Evolutionary conservation across 1,140 invertebrate species (phyloP), one percentile per base, ranked within the genome.

Genomic region (Heterodera schachtii): DNA sequence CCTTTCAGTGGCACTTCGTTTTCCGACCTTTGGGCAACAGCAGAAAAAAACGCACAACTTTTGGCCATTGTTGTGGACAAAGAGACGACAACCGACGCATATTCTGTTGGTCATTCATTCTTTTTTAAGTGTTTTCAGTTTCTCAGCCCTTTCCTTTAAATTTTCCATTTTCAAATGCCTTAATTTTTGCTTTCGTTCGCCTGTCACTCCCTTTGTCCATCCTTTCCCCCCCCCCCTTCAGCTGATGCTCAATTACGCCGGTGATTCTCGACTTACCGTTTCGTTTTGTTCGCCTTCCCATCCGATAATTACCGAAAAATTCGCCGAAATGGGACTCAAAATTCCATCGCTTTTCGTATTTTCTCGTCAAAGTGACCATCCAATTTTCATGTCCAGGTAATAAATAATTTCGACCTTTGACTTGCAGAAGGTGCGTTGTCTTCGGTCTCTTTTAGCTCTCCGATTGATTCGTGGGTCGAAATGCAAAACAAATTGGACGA

Each of bases 161-260:
- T 49, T 49, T 49, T 49, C 9, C 47, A n/a, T n/a, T n/a, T n/a
- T n/a, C n/a, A n/a, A n/a, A n/a, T 49, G 47, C 4, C 47, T 49
- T 49, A 49, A 49, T 6, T 49, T 49, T 49, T 49, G 47, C 47
- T 49, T 49, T 6, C 47, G 47, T 49, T 4, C 47, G 5, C 13
- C 21, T 11, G 9, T 71, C 31, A 9, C 76, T 66, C 60, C 21
- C 11, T 31, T 43, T 69, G 47, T 9, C 47, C 9, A 9, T 49
- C 4, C 9, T 4, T 6, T 49, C 9, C 73, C 31, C 43, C 21
- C 11, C 16, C 19, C 52, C 75, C 80, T 49, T n/a, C 31, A 87
- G 75, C 70, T 84, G 21, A 76, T 85, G 31, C 83, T 87, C 46
- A 87, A 87, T 57, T 85, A 84, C 78, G 74, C 75, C 16, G 77